Evolutionary conservation across 2,888 invertebrate species (phyloP).

Genomic region (Litoditis marina): DNA sequence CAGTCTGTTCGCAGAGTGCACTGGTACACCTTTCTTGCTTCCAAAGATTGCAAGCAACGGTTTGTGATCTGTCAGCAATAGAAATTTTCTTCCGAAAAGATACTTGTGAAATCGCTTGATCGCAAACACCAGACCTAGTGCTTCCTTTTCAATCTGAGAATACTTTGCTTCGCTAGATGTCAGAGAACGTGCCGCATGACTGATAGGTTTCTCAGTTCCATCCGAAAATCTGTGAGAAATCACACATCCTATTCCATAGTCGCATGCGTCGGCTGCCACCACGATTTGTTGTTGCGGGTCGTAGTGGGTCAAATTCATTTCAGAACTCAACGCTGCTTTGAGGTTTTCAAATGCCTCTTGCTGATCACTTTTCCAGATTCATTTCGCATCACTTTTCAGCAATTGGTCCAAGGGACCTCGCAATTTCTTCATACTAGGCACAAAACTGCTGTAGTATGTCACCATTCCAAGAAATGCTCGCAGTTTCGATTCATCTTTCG

Average conservation of each 20-base stretch:
- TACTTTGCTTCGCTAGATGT: constrained; percentile 34
- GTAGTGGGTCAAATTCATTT: constrained; percentile 60
- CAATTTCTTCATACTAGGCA: too few species aligned
- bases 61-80: constrained; percentile 45
- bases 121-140: constrained; percentile 62
- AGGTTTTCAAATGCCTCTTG: too few species aligned
- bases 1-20: constrained; percentile 52
- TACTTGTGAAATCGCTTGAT: constrained; percentile 63
- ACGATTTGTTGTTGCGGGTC: constrained; percentile 51
- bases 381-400: too few species aligned
- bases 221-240: constrained; percentile 39
- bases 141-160: constrained; percentile 56
- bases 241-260: constrained; percentile 57
- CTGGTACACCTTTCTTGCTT: constrained; percentile 40
- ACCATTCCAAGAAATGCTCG: too few species aligned
- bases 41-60: constrained; percentile 60
- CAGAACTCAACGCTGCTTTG: too few species aligned
- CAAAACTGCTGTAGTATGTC: too few species aligned
- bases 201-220: constrained; percentile 43
- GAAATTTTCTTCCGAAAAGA: constrained; percentile 63
- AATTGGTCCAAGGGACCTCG: too few species aligned
- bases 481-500: too few species aligned
- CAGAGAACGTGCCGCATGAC: constrained; percentile 26
- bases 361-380: too few species aligned
- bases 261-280: constrained; percentile 63